phyloP scores from a whole-genome alignment of 2,113 vertebrate species.

The Poicephalus meyeri region DNA sequence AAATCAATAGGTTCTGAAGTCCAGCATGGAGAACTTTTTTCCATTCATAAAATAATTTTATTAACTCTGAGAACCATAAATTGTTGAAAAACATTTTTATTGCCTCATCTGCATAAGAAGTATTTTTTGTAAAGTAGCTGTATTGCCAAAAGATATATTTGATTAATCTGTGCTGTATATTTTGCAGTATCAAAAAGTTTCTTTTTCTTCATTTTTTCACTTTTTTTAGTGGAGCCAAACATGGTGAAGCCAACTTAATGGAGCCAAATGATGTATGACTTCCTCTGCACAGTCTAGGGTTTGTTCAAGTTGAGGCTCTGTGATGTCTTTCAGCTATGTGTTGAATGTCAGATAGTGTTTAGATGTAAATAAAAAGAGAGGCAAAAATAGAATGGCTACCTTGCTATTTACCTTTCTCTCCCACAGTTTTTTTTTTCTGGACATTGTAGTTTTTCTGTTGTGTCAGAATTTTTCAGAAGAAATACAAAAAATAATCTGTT shows the following conservation, averaged over 20 bases:
- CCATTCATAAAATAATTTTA: constrained; percentile 21
- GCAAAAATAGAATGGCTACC: fast-evolving
- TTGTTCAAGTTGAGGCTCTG: neutral
- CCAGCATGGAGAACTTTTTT: neutral
- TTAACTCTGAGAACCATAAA: constrained; percentile 8
- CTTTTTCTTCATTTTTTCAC: neutral
- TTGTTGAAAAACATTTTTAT: neutral
- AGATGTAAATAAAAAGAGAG: neutral
- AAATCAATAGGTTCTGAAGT: constrained; percentile 58
- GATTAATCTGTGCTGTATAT: neutral
- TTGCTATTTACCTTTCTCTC: neutral
- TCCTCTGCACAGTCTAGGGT: neutral
- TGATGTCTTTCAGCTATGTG: neutral
- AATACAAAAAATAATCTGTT: neutral
- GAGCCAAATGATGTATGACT: neutral
- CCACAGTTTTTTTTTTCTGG: neutral
- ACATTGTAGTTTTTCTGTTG: neutral
- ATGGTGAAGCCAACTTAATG: neutral
- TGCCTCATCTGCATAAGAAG: constrained; percentile 30
- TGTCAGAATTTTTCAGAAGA: neutral
- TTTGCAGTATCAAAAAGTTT: neutral
- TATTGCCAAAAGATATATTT: neutral
- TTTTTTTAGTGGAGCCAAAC: neutral
- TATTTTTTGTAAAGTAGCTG: neutral
- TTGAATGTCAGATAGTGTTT: neutral